Evolutionary conservation across 2,113 vertebrate species (phyloP).

Genomic region (Hemiprocne comata): DNA sequence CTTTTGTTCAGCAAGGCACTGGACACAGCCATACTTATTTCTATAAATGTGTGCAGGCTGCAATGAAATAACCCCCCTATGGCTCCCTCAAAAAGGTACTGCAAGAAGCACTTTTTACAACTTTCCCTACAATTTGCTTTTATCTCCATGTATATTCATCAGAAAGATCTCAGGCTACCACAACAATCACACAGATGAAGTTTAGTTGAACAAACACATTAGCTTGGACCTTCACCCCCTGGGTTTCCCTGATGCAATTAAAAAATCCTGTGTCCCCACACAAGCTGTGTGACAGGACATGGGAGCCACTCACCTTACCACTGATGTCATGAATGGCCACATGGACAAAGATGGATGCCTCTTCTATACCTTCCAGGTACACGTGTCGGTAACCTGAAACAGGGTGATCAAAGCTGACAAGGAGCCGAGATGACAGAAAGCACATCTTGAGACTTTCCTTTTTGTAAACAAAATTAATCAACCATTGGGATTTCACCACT

Average conservation of each 20-base stretch:
- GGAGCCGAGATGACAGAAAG: not conserved
- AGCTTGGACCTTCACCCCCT: not conserved
- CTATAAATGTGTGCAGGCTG: not conserved
- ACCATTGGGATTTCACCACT: too few relatives aligned
- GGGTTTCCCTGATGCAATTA: not conserved
- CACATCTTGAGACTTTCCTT: not conserved
- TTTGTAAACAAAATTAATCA: not conserved
- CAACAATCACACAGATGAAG: not conserved
- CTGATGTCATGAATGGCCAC: constrained; percentile 92
- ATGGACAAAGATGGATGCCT: constrained; percentile 97
- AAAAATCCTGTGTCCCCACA: not conserved
- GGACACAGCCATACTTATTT: not conserved
- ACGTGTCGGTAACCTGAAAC: constrained; percentile 93
- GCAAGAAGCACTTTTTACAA: not conserved
- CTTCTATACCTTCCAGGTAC: constrained; percentile 97
- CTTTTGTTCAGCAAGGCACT: not conserved
- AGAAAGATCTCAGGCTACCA: not conserved
- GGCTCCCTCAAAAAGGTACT: not conserved
- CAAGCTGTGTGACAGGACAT: accelerated
- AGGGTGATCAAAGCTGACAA: not conserved
- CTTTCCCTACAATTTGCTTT: not conserved
- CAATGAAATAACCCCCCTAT: not conserved
- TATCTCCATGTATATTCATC: not conserved
- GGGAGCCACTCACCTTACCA: constrained; percentile 90
- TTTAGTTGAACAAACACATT: not conserved